A percentile compares a stretch with the other conserved stretches of the same genome.
phyloP scores from a whole-genome alignment of 2,888 invertebrate genomes.

The Meghimatium bilineatum region DNA sequence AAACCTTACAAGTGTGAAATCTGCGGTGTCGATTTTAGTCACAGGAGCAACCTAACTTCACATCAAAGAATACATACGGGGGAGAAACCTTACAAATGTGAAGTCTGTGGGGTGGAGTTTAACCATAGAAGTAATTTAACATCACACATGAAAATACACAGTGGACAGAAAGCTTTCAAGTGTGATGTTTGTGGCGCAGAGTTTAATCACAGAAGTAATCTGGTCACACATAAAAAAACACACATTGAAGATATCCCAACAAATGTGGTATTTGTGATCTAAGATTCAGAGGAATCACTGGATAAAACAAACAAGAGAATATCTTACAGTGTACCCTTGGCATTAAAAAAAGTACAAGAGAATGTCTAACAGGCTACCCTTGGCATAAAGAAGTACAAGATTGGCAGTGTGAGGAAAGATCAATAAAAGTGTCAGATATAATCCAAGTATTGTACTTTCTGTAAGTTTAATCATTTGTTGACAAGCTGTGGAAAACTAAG shows the following conservation, averaged over 20 bases:
- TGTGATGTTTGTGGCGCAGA: conserved; percentile 13
- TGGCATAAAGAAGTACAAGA: no score
- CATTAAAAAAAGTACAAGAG: no score
- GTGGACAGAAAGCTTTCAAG: conserved; percentile 6
- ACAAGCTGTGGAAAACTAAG: no score
- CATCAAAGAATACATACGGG: conserved; percentile 12
- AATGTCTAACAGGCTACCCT: no score
- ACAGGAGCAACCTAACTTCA: background rate
- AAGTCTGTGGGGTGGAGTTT: conserved; percentile 17
- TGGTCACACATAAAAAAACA: background rate
- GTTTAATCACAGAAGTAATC: background rate
- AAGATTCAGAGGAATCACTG: background rate
- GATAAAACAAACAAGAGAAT: background rate
- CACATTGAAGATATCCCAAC: background rate
- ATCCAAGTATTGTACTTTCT: no score
- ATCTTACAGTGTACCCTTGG: no score
- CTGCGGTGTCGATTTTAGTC: background rate
- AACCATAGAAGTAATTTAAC: conserved; percentile 4
- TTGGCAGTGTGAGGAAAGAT: no score
- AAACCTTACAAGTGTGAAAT: conserved; percentile 20
- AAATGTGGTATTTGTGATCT: conserved; percentile 2
- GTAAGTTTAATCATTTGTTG: no score
- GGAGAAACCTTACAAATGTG: conserved; percentile 17
- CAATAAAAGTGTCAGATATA: no score
- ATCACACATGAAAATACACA: conserved; percentile 5